Conservation (phyloP, 2,113 vertebrate genomes). For the Nerophis lumbriciformis region DNA sequence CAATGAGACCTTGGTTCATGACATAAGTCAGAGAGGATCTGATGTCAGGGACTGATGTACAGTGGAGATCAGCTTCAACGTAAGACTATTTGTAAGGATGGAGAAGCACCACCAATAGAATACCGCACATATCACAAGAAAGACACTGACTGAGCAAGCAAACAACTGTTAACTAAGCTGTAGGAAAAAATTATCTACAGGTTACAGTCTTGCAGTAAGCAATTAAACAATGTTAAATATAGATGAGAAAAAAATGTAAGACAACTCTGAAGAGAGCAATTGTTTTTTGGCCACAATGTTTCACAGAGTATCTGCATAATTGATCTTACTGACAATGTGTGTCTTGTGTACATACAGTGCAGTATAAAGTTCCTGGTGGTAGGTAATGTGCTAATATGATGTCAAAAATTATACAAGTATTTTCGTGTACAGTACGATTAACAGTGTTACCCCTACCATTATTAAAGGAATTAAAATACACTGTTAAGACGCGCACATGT, state of each 20-base stretch:
- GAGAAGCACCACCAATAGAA: conserved; percentile 9
- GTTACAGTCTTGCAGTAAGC: neutral
- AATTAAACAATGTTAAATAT: conserved; percentile 4
- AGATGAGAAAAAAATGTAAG: conserved; percentile 2
- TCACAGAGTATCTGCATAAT: neutral
- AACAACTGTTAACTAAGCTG: conserved; percentile 11
- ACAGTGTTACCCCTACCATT: no score
- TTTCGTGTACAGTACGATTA: no score
- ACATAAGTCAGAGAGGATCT: no score
- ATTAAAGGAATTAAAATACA: no score
- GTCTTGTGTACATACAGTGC: no score
- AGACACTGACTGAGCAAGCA: neutral
- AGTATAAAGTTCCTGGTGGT: neutral
- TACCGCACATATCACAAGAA: neutral
- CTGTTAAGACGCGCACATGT: no score
- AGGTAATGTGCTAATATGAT: no score
- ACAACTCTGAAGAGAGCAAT: neutral
- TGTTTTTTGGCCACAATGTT: neutral
- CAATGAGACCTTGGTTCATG: no score
- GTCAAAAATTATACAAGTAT: no score
- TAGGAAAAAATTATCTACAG: conserved; percentile 15
- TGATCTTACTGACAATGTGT: neutral
- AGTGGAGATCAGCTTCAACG: conserved; percentile 7
- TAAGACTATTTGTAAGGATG: conserved; percentile 23
- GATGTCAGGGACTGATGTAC: no score